Conservation (phyloP, 2,797 vertebrate genomes). For the Furcifer pardalis region DNA sequence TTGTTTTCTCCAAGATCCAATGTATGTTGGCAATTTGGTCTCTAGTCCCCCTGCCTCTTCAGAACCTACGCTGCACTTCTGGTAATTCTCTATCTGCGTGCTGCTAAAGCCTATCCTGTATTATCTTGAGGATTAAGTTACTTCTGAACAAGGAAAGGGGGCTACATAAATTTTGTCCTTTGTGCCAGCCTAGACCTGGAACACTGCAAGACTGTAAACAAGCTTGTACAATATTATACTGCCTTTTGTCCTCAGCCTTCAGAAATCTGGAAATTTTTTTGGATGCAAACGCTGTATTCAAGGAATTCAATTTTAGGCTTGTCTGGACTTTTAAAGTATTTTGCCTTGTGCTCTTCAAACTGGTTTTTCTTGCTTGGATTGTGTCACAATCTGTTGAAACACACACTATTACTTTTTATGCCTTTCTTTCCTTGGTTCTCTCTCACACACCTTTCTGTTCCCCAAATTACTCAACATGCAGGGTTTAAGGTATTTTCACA, state of each 20-base stretch:
- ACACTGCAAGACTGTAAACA: not conserved
- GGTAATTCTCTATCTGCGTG: too few relatives aligned
- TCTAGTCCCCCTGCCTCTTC: too few relatives aligned
- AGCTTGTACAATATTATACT: not conserved
- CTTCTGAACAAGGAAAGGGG: too few relatives aligned
- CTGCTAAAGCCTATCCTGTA: too few relatives aligned
- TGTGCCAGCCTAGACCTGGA: not conserved
- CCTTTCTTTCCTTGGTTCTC: not conserved
- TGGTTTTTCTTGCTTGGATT: not conserved
- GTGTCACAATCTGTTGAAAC: not conserved
- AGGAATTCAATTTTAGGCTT: not conserved
- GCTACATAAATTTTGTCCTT: too few relatives aligned
- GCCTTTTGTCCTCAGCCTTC: not conserved
- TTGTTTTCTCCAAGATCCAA: too few relatives aligned
- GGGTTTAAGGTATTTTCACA: not conserved
- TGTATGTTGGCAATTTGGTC: too few relatives aligned
- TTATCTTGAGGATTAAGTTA: too few relatives aligned
- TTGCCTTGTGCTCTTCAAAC: not conserved
- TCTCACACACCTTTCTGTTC: not conserved
- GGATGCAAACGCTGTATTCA: not conserved
- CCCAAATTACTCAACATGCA: not conserved
- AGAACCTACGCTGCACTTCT: too few relatives aligned
- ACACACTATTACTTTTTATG: not conserved
- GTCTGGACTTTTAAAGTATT: not conserved
- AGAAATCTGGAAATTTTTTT: not conserved